Conservation (phyloP, 2,797 vertebrate species). For the Gadopsis bispinosus region DNA sequence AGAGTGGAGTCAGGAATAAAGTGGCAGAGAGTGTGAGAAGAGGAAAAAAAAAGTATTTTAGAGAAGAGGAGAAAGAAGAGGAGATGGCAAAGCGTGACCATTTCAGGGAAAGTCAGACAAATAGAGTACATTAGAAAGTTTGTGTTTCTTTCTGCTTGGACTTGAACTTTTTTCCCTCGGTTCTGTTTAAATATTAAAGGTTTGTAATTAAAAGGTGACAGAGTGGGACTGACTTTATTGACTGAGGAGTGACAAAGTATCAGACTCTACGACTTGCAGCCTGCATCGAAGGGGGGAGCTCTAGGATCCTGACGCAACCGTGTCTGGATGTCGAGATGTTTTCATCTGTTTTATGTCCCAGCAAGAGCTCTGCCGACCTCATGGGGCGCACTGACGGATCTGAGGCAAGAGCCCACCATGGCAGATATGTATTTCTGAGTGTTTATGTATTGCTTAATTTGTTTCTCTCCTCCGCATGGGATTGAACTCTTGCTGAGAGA, state of each 20-base stretch:
- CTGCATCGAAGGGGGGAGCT: constrained; percentile 3
- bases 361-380: constrained; percentile 48
- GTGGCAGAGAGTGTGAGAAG: neutral
- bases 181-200: constrained; percentile 83
- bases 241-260: constrained; percentile 70
- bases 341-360: constrained; percentile 62
- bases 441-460: constrained; percentile 72
- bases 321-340: constrained; percentile 55
- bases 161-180: constrained; percentile 73
- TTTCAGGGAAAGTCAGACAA: constrained; percentile 36
- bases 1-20: constrained; percentile 39
- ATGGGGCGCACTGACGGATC: constrained; percentile 46
- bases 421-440: constrained; percentile 56
- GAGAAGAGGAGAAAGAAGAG: constrained; percentile 14
- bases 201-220: constrained; percentile 80
- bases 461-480: constrained; percentile 56
- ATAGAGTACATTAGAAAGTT: constrained; percentile 55
- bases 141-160: constrained; percentile 44
- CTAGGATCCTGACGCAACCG: constrained; percentile 38
- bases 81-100: constrained; percentile 20
- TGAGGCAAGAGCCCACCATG: constrained; percentile 42
- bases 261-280: constrained; percentile 25
- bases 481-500: constrained; percentile 58
- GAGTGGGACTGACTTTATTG: constrained; percentile 72
- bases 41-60: neutral